A percentile compares a stretch with the other conserved stretches of the same genome.
Evolutionary conservation across 2,888 invertebrate genomes (phyloP).

Genomic region (Linnaemya tessellans): DNA sequence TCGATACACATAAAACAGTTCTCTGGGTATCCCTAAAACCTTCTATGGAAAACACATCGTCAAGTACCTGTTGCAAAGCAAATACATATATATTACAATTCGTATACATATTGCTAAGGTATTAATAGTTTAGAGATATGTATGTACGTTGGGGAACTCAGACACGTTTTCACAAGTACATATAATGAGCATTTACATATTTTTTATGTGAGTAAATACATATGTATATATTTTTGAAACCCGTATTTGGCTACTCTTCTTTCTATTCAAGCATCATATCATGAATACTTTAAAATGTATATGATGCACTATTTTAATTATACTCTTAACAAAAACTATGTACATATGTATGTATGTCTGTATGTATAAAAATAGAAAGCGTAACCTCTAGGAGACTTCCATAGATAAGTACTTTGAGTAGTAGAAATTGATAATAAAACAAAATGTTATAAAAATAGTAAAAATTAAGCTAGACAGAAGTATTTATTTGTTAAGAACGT

Average conservation of each 20-base stretch:
- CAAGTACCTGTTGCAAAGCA: no score
- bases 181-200: no score
- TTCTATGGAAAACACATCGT: no score
- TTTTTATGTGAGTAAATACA: no score
- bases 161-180: no score
- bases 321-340: slow-evolving; percentile 1
- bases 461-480: background rate
- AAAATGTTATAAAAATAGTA: slow-evolving; percentile 7
- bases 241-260: background rate
- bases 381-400: slow-evolving; percentile 42
- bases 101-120: no score
- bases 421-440: slow-evolving; percentile 15
- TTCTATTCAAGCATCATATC: background rate
- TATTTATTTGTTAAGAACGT: background rate
- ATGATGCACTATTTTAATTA: background rate
- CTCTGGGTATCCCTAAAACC: no score
- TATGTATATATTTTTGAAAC: no score
- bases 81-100: no score
- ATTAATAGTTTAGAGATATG: background rate
- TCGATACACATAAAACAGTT: no score
- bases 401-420: slow-evolving; percentile 32
- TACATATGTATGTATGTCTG: no score
- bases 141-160: background rate
- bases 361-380: slow-evolving; percentile 32
- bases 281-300: slow-evolving; percentile 9